phyloP scores from a whole-genome alignment of 1,140 invertebrate genomes.

The Acromyrmex charruanus region DNA sequence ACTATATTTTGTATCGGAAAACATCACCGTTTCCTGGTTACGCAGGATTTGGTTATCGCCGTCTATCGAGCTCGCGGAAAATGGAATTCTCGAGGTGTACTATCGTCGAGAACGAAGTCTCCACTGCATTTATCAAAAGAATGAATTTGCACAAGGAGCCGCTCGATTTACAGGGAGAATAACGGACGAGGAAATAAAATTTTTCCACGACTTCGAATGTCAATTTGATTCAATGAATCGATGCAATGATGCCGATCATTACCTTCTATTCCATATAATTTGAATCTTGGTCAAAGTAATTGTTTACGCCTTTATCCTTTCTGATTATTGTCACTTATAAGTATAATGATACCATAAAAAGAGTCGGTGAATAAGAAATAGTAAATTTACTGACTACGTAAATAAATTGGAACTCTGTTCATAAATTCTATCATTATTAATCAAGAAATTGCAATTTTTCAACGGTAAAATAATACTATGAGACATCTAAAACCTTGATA shows the following conservation, averaged over 20 bases:
- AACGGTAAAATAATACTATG: constrained; percentile 43
- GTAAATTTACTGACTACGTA: too few relatives aligned
- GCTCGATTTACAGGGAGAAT: constrained; percentile 47
- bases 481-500: constrained; percentile 46
- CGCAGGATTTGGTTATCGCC: constrained; percentile 53
- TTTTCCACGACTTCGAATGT: constrained; percentile 47
- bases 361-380: background rate
- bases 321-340: background rate
- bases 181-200: constrained; percentile 42
- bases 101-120: constrained; percentile 18
- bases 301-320: background rate
- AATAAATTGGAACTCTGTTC: background rate
- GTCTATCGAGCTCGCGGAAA: constrained; percentile 50
- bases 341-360: background rate
- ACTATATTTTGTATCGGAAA: constrained; percentile 50
- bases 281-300: background rate
- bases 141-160: constrained; percentile 61
- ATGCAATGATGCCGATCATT: background rate
- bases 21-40: constrained; percentile 55
- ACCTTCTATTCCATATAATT: background rate
- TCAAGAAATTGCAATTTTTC: constrained; percentile 64
- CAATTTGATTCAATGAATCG: constrained; percentile 34
- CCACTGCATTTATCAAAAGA: constrained; percentile 59
- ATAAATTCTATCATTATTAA: constrained; percentile 19
- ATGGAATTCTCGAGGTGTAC: constrained; percentile 41